A percentile compares a stretch with the other conserved stretches of the same genome.
These are phyloP conservation scores for Lepus oiostolus DNA, from an alignment of 2,797 vertebrate species.

Conservation along the genomic window DNA sequence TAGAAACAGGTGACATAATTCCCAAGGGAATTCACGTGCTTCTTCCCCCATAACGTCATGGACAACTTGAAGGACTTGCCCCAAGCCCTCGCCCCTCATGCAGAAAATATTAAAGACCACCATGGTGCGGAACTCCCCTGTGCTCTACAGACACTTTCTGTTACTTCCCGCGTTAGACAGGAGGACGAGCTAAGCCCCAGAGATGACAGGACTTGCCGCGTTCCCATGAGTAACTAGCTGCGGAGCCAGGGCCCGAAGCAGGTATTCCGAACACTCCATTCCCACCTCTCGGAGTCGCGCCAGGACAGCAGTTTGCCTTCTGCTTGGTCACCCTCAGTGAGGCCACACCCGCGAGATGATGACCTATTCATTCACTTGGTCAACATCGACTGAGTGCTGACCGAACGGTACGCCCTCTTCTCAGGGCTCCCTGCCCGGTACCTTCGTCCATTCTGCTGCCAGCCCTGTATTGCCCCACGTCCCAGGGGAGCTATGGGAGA, in stretches of 20 bases:
- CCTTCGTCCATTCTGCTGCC: background rate
- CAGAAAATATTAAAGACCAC: background rate
- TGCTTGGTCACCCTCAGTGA: background rate
- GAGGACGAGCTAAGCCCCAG: background rate
- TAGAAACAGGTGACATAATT: background rate
- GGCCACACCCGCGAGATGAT: background rate
- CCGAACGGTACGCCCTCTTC: background rate
- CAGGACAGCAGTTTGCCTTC: background rate
- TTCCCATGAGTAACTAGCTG: background rate
- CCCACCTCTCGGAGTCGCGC: background rate
- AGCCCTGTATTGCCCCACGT: background rate
- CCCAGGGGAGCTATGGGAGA: background rate
- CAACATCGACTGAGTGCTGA: background rate
- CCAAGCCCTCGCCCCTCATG: background rate
- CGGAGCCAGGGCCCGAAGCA: background rate
- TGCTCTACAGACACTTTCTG: background rate
- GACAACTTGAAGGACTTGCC: background rate
- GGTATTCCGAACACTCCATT: background rate
- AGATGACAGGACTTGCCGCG: background rate
- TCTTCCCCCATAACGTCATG: background rate
- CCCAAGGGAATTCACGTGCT: background rate
- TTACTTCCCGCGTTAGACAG: background rate
- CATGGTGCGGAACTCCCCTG: too few species aligned
- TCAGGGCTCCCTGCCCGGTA: background rate
- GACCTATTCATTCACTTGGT: background rate